phyloP scores from a whole-genome alignment of 2,113 vertebrate genomes.

The Gopherus evgoodei region DNA sequence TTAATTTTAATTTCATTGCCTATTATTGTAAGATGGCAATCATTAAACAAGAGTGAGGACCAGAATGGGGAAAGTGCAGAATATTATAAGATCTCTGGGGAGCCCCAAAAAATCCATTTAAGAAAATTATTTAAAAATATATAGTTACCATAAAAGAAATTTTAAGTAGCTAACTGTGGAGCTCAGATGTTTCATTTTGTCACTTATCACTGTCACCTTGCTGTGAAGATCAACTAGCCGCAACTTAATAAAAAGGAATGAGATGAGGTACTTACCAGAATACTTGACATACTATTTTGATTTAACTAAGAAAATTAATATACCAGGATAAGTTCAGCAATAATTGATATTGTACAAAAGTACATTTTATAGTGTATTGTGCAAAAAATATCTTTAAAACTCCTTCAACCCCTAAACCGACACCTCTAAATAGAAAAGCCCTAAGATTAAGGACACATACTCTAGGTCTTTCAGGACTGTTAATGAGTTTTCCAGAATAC shows the following conservation, averaged over 20 bases:
- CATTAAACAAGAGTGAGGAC: neutral
- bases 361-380: neutral
- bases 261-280: accelerated
- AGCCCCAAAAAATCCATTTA: neutral
- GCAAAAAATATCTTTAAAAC: neutral
- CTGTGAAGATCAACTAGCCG: accelerated
- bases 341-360: accelerated
- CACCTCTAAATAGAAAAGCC: neutral
- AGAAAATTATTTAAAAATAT: neutral
- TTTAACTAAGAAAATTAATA: accelerated
- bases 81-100: neutral
- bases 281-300: accelerated
- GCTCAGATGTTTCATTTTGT: accelerated
- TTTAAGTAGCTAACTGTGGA: neutral
- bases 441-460: accelerated
- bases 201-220: accelerated
- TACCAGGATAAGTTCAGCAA: accelerated
- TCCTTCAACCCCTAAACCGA: neutral
- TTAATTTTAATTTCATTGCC: neutral
- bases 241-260: accelerated
- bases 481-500: accelerated
- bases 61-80: accelerated
- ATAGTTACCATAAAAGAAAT: neutral
- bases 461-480: accelerated
- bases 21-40: neutral